A percentile compares a stretch with the other conserved stretches of the same genome.
Conservation (phyloP, 2,888 invertebrate genomes). For the Asteroscopus sphinx region DNA sequence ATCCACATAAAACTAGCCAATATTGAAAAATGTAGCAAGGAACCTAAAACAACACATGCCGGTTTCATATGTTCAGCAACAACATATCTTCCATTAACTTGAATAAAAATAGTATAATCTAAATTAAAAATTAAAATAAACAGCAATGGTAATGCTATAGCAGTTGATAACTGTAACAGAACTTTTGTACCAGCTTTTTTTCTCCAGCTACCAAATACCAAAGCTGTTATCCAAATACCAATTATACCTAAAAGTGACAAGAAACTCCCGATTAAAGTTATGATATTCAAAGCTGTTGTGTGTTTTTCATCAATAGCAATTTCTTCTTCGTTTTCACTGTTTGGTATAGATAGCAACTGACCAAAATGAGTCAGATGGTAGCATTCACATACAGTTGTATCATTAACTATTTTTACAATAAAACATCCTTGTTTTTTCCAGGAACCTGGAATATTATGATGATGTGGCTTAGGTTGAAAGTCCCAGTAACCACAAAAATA, state of each 20-base stretch:
- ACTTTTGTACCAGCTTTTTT: conserved; percentile 91
- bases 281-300: conserved; percentile 85
- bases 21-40: conserved; percentile 91
- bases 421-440: conserved; percentile 90
- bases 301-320: conserved; percentile 66
- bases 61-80: conserved; percentile 66
- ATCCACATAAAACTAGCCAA: conserved; percentile 93
- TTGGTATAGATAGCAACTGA: conserved; percentile 82
- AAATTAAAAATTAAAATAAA: conserved; percentile 80
- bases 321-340: conserved; percentile 45
- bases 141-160: conserved; percentile 90
- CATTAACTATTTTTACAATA: conserved; percentile 67
- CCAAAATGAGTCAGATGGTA: conserved; percentile 91
- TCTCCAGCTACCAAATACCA: conserved; percentile 90
- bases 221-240: conserved; percentile 90
- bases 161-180: conserved; percentile 91
- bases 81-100: conserved; percentile 61
- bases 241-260: conserved; percentile 89
- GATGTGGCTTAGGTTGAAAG: conserved; percentile 70
- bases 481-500: conserved; percentile 90
- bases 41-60: conserved; percentile 90
- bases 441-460: conserved; percentile 69
- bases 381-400: conserved; percentile 82
- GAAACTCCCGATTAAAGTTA: conserved; percentile 90
- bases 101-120: conserved; percentile 69